Percentiles rank a stretch among this genome's conserved stretches.
Evolutionary conservation across 2,113 vertebrate species (phyloP).

Genomic region (Semicossyphus pulcher): DNA sequence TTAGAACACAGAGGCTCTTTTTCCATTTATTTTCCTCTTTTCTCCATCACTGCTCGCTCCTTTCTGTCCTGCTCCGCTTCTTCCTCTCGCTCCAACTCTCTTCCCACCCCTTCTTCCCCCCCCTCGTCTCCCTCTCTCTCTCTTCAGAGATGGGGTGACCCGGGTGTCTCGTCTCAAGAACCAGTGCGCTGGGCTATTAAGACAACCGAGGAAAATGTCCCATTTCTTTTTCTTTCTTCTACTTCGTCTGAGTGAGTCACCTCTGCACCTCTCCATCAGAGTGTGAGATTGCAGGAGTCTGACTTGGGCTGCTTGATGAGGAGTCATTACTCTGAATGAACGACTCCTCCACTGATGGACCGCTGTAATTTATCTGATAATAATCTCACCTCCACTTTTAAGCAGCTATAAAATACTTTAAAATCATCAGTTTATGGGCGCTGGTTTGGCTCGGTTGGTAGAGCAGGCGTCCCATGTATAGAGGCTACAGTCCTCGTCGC

Average conservation of each 20-base stretch:
- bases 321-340: constrained; percentile 55
- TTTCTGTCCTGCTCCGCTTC: constrained; percentile 46
- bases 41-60: not conserved
- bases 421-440: too few relatives aligned
- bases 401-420: constrained; percentile 63
- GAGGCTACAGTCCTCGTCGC: too few relatives aligned
- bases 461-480: too few relatives aligned
- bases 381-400: constrained; percentile 60
- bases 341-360: constrained; percentile 45
- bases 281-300: constrained; percentile 73
- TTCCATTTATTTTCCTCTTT: constrained; percentile 14
- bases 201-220: constrained; percentile 69
- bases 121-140: constrained; percentile 11
- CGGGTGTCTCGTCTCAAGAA: constrained; percentile 54
- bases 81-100: constrained; percentile 40
- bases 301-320: constrained; percentile 33
- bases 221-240: constrained; percentile 37
- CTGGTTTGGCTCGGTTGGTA: too few relatives aligned
- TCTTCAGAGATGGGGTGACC: constrained; percentile 49
- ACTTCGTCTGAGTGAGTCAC: constrained; percentile 59
- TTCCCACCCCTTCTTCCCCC: not conserved
- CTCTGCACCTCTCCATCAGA: constrained; percentile 75
- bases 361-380: constrained; percentile 27
- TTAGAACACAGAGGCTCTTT: constrained; percentile 42
- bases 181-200: constrained; percentile 57